Evolutionary conservation across 2,797 vertebrate species (phyloP).

Genomic region (Syncerus caffer): DNA sequence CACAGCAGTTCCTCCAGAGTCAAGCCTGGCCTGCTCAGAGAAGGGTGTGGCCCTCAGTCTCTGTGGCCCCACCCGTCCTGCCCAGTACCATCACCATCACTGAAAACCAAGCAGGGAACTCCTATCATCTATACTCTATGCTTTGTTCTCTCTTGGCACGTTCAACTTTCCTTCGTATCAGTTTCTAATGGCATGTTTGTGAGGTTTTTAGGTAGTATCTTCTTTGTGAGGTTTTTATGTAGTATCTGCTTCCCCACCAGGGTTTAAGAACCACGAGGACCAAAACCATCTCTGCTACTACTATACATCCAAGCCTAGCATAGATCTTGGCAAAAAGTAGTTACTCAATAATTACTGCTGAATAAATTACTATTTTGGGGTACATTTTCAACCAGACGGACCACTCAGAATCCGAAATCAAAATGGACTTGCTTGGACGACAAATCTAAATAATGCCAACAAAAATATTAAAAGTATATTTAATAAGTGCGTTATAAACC

Average conservation of each 20-base stretch:
- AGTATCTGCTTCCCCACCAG: not conserved
- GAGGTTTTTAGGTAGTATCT: not conserved
- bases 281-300: not conserved
- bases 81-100: not conserved
- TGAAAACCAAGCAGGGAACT: not conserved
- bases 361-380: not conserved
- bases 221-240: not conserved
- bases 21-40: not conserved
- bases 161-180: not conserved
- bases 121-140: not conserved
- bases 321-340: not conserved
- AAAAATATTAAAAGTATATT: not conserved
- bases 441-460: not conserved
- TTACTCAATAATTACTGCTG: not conserved
- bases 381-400: not conserved
- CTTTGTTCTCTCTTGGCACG: not conserved
- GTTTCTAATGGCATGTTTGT: not conserved
- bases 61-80: accelerated
- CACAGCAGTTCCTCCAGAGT: not conserved
- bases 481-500: not conserved
- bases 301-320: not conserved
- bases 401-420: not conserved
- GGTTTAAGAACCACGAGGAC: not conserved
- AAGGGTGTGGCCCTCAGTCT: not conserved
- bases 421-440: not conserved